Conservation (phyloP, 2,113 vertebrate genomes). For the Hyperopisus bebe region DNA sequence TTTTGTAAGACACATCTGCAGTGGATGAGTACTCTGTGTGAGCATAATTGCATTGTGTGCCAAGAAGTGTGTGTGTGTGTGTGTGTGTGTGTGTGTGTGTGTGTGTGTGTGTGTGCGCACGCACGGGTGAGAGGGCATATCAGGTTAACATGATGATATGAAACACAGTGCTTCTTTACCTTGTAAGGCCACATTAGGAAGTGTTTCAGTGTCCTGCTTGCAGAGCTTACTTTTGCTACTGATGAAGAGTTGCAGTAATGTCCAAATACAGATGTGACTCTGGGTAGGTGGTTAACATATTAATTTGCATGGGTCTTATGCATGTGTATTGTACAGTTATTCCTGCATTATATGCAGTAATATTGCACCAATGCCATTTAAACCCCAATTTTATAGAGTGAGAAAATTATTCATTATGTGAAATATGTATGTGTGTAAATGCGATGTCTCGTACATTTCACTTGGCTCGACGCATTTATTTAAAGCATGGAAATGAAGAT, state of each 20-base stretch:
- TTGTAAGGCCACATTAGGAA: conserved; percentile 15
- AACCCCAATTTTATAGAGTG: neutral
- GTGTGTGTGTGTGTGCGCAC: neutral
- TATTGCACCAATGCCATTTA: neutral
- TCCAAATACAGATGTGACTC: conserved; percentile 65
- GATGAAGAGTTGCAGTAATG: conserved; percentile 63
- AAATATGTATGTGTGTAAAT: neutral
- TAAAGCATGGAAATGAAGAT: neutral
- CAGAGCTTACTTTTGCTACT: conserved; percentile 74
- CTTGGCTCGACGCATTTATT: neutral
- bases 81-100: neutral
- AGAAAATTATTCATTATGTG: neutral
- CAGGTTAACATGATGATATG: neutral
- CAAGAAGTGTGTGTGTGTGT: neutral
- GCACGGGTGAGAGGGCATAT: neutral
- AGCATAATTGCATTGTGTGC: neutral
- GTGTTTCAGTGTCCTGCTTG: conserved; percentile 64
- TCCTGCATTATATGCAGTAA: conserved; percentile 65
- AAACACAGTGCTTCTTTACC: conserved; percentile 13
- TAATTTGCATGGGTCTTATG: conserved; percentile 71
- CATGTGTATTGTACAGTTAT: conserved; percentile 69
- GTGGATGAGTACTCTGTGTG: neutral
- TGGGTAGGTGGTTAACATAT: conserved; percentile 74
- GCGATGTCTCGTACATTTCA: neutral
- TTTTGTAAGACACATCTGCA: neutral